Evolutionary conservation across 2,113 vertebrate genomes (phyloP).

Genomic region (Cettia cetti): DNA sequence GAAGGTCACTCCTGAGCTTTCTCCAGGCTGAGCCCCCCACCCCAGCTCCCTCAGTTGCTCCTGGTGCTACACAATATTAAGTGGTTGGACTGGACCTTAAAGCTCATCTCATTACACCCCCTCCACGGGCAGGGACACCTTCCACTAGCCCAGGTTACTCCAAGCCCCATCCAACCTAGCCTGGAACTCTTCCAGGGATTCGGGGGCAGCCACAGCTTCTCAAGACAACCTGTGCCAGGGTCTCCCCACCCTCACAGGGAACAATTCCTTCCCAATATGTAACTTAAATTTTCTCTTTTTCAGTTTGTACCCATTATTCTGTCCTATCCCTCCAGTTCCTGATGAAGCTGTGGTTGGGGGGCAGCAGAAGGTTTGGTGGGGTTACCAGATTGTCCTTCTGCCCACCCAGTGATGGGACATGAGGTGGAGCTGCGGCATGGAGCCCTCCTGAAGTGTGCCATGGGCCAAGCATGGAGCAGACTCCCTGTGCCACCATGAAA

Average conservation of each 20-base stretch:
- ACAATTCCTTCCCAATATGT: neutral
- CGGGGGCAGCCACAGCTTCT: neutral
- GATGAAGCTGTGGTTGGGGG: fast-evolving
- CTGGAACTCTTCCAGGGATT: neutral
- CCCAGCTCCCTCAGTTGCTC: neutral
- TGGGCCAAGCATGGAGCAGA: fast-evolving
- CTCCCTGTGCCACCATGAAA: fast-evolving
- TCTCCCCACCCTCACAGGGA: fast-evolving
- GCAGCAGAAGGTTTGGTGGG: neutral
- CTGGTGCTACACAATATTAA: neutral
- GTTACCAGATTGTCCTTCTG: neutral
- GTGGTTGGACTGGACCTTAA: neutral
- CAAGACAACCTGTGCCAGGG: neutral
- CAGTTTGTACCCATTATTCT: neutral
- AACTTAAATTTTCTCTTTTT: neutral
- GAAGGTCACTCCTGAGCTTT: neutral
- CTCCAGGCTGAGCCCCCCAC: neutral
- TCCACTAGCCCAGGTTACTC: fast-evolving
- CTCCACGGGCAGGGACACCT: neutral
- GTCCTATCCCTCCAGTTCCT: neutral
- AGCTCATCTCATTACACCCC: neutral
- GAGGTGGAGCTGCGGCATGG: neutral
- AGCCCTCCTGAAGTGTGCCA: too few relatives aligned
- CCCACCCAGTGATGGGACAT: fast-evolving
- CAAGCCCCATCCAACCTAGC: fast-evolving